These are phyloP conservation scores for Dendroctonus ponderosae DNA, from an alignment of 1,140 invertebrate genomes.

Conservation along the genomic window DNA sequence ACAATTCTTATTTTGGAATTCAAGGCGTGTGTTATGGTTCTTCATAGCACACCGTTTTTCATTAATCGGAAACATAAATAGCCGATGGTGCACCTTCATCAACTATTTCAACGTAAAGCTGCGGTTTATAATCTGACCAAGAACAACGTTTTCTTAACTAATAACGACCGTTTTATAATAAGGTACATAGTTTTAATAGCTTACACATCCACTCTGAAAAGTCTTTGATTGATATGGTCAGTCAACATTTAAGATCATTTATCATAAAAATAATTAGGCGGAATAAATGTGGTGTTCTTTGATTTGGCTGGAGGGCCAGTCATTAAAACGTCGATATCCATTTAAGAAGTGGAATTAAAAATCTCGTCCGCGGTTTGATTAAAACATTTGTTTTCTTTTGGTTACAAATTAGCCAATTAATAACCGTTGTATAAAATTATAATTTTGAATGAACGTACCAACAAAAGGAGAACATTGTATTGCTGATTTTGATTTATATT, in stretches of 20 bases:
- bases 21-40: no score
- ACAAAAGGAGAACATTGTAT: conserved; percentile 11
- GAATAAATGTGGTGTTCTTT: conserved; percentile 26
- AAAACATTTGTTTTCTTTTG: conserved; percentile 28
- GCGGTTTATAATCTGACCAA: conserved; percentile 9
- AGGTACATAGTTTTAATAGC: conserved; percentile 28
- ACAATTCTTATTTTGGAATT: no score
- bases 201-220: conserved; percentile 16
- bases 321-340: conserved; percentile 30
- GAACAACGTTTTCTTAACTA: conserved; percentile 18
- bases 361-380: conserved; percentile 14
- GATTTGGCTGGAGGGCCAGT: conserved; percentile 21
- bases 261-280: conserved; percentile 33
- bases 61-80: no score
- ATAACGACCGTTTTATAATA: conserved; percentile 32
- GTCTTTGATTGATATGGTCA: conserved; percentile 31
- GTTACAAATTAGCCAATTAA: conserved; percentile 26
- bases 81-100: no score
- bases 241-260: conserved; percentile 26
- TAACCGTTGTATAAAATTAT: conserved; percentile 24
- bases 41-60: no score
- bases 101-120: no score
- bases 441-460: conserved; percentile 12
- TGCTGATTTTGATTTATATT: conserved; percentile 25
- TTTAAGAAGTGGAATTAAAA: conserved; percentile 22